A percentile compares a stretch with the other conserved stretches of the same genome.
phyloP scores from a whole-genome alignment of 2,888 invertebrate genomes.

The Meta bourneti region DNA sequence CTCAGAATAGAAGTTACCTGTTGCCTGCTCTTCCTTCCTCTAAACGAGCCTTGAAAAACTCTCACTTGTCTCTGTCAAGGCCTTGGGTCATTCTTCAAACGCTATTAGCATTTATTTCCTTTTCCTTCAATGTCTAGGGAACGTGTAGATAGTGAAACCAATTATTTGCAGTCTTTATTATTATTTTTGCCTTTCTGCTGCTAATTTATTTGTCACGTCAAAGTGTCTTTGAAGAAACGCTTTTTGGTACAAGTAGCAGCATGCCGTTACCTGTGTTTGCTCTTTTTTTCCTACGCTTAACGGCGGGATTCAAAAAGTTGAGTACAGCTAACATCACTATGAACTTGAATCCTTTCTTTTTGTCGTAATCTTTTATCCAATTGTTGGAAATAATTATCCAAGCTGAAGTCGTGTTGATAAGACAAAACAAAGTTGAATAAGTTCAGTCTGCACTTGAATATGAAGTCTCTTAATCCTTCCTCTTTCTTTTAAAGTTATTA shows the following conservation, averaged over 20 bases:
- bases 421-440: too few species aligned
- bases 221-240: not conserved
- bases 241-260: not conserved
- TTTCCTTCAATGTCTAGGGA: conserved; percentile 50
- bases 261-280: too few species aligned
- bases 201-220: not conserved
- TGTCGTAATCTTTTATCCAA: too few species aligned
- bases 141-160: conserved; percentile 40
- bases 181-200: not conserved
- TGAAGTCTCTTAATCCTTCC: too few species aligned
- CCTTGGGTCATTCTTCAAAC: conserved; percentile 65
- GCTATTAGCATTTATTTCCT: conserved; percentile 63
- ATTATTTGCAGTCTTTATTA: conserved; percentile 9
- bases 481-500: too few species aligned
- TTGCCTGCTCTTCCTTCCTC: conserved; percentile 51
- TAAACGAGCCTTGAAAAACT: conserved; percentile 64
- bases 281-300: too few species aligned
- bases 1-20: conserved; percentile 54
- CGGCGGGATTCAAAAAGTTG: too few species aligned
- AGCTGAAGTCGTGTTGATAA: too few species aligned
- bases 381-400: too few species aligned
- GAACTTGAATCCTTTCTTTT: too few species aligned
- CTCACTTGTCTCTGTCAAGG: conserved; percentile 66
- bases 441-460: too few species aligned
- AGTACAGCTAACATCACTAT: too few species aligned